Evolutionary conservation across 2,113 vertebrate species (phyloP).

Genomic region (Myotis lucifugus): DNA sequence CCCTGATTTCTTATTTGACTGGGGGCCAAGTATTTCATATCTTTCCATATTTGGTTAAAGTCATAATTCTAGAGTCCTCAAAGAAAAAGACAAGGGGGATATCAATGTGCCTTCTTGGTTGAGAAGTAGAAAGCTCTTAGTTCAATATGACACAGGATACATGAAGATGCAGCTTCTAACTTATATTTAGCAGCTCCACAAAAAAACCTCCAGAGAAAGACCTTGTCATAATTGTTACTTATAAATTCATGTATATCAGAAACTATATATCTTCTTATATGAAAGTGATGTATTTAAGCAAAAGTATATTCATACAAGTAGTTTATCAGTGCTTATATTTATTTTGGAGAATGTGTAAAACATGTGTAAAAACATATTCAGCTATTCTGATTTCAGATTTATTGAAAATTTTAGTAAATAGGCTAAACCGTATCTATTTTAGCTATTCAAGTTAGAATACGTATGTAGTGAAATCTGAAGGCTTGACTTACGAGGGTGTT

Average conservation of each 20-base stretch:
- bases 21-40: neutral
- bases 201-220: neutral
- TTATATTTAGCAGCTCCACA: neutral
- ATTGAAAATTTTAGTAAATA: neutral
- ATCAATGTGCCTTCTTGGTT: neutral
- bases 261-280: neutral
- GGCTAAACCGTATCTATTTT: neutral
- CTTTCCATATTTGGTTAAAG: neutral
- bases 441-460: constrained; percentile 40
- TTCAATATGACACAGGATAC: neutral
- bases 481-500: constrained; percentile 35
- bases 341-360: neutral
- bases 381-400: constrained; percentile 18
- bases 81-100: neutral
- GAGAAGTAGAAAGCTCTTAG: neutral
- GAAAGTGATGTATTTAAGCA: neutral
- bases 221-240: neutral
- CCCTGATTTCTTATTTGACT: neutral
- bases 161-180: neutral
- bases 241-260: neutral
- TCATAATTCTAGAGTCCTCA: neutral
- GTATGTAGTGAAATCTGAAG: neutral
- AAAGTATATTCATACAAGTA: neutral
- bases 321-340: neutral
- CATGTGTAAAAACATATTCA: neutral